phyloP scores from a whole-genome alignment of 2,113 vertebrate species.

The Desmodus rotundus region DNA sequence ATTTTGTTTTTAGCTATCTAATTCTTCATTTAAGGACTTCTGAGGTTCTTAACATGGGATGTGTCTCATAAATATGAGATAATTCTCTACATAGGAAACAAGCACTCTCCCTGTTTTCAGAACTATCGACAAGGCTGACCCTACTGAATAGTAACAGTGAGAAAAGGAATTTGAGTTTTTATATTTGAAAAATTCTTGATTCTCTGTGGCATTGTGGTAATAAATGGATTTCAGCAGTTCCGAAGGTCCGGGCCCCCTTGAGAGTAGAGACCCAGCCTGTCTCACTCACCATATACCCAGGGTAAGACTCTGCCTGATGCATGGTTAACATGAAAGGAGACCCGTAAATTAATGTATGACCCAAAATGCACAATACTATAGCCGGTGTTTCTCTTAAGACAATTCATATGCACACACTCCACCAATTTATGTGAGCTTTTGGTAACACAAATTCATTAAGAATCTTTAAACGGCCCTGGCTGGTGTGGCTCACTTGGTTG shows the following conservation, averaged over 20 bases:
- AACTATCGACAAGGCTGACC: not conserved
- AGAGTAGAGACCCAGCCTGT: not conserved
- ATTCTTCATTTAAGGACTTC: conserved; percentile 36
- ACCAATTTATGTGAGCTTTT: not conserved
- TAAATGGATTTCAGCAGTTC: not conserved
- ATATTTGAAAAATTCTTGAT: not conserved
- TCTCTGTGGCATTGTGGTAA: not conserved
- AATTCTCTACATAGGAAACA: not conserved
- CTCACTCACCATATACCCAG: not conserved
- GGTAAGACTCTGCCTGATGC: not conserved
- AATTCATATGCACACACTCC: not conserved
- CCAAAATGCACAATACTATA: not conserved
- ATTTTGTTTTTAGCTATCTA: conserved; percentile 15
- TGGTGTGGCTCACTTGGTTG: too few species aligned
- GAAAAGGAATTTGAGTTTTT: not conserved
- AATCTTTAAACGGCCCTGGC: not conserved
- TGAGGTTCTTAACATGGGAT: conserved; percentile 26
- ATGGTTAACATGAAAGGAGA: not conserved
- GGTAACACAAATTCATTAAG: not conserved
- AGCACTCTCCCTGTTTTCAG: not conserved
- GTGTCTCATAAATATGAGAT: not conserved
- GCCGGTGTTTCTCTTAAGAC: not conserved
- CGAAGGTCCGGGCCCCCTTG: not conserved
- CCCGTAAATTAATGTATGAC: not conserved
- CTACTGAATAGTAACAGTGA: not conserved